Base-by-base conservation (phyloP, 2,113 vertebrate species). In the Alosa alosa region DNA sequence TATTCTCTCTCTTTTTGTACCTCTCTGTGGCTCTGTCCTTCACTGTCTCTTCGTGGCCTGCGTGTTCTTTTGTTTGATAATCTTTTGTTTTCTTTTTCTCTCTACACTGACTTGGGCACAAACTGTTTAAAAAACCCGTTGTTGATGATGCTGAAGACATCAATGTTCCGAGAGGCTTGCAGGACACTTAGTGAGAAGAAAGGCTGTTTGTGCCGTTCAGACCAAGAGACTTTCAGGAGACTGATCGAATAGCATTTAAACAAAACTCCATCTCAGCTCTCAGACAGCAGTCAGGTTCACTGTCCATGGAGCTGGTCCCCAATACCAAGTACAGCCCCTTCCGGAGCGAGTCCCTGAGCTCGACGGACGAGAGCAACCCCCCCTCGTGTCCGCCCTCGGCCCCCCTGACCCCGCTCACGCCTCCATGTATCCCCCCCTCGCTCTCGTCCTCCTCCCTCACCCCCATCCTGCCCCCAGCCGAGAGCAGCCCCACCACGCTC, bases 241-340 rank as follows among this genome's bases (percentile, higher is more conserved):
- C 72, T 10, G 11, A 78, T 78, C 11, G 31, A 78, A 78, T 78
- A 78, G 36, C 31, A 39, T 78, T 36, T 15, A 72, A 36, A 72
- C 8, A 72, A 36, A 8, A 13, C 87, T 85, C 84, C 88, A 45
- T 87, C 88, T 84, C 88, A 78, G 89, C 89, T 89, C 11, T 84
- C 88, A 9, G 86, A 84, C 90, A 81, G 82, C 86, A 90, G 91
- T 44, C 41, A 1, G 41, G 41, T 44, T 2, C 41, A 4, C 41
- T 44, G 41, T 4, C 82, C 88, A 99, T 99, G 98, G 98, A 98
- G 94, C 96, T 98, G 13, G 93, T 97, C 83, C 97, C 96, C 44
- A 98, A 97, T 93, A 95, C 96, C 91, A 99, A 98, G 93, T 99
- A 99, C 94, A 98, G 95, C 90, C 97, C 96, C 88, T 96, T 99